phyloP scores from a whole-genome alignment of 2,888 invertebrate genomes.

The Scaptomyza tumidula region DNA sequence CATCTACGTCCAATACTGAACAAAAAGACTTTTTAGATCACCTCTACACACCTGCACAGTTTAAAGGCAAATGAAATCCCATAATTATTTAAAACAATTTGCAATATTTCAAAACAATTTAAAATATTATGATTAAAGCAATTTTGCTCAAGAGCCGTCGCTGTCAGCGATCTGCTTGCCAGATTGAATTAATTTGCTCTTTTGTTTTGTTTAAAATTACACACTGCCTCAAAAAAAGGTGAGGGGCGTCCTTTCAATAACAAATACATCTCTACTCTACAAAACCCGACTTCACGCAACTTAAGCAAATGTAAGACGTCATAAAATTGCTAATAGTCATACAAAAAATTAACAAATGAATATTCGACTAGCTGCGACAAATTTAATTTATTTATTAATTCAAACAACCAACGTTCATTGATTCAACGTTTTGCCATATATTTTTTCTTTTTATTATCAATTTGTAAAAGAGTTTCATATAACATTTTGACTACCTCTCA shows the following conservation, averaged over 20 bases:
- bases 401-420: constrained; percentile 42
- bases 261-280: not conserved
- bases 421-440: constrained; percentile 49
- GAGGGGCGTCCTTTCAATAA: constrained; percentile 8
- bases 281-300: constrained; percentile 54
- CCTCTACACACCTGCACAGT: constrained; percentile 34
- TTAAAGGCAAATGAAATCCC: constrained; percentile 1
- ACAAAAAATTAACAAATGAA: constrained; percentile 13
- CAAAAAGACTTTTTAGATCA: constrained; percentile 33
- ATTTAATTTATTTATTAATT: constrained; percentile 55
- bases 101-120: constrained; percentile 51
- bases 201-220: constrained; percentile 4
- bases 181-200: constrained; percentile 57
- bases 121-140: constrained; percentile 38
- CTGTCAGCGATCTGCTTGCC: constrained; percentile 39
- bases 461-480: constrained; percentile 60
- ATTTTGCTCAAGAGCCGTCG: no score
- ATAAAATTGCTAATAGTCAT: constrained; percentile 70
- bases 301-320: constrained; percentile 66
- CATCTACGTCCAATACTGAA: no score
- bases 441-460: constrained; percentile 57
- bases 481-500: constrained; percentile 51
- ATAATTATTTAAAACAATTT: constrained; percentile 57
- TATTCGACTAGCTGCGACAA: constrained; percentile 46
- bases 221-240: constrained; percentile 4